Conservation (phyloP, 1,140 invertebrate species). For the Drosophila pandora region DNA sequence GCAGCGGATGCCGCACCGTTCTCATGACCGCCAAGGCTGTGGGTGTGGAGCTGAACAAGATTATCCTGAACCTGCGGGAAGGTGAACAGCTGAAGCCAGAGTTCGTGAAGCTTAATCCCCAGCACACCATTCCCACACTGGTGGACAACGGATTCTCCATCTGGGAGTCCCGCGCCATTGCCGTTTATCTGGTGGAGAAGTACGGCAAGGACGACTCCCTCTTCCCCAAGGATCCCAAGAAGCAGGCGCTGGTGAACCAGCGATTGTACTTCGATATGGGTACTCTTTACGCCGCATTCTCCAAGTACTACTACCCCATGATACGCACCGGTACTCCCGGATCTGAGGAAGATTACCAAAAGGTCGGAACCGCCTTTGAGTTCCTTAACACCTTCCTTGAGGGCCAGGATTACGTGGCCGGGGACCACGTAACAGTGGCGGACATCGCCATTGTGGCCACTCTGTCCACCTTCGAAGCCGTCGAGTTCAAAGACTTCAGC, state of each 20-base stretch:
- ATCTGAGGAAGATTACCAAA: conserved; percentile 87
- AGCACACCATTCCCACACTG: conserved; percentile 75
- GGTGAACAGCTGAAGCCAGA: conserved; percentile 88
- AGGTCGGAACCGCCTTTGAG: conserved; percentile 86
- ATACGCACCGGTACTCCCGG: conserved; percentile 85
- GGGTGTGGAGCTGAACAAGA: conserved; percentile 83
- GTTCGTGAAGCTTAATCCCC: conserved; percentile 83
- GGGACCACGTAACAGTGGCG: conserved; percentile 89
- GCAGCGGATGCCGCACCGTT: conserved; percentile 83
- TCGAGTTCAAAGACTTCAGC: conserved; percentile 86
- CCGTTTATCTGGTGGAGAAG: conserved; percentile 62
- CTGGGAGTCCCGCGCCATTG: conserved; percentile 73
- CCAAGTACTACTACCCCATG: conserved; percentile 87
- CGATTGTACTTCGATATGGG: conserved; percentile 86
- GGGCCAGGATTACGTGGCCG: conserved; percentile 87
- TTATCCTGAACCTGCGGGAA: conserved; percentile 85
- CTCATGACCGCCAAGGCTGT: conserved; percentile 83
- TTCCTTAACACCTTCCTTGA: conserved; percentile 88
- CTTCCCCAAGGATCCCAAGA: conserved; percentile 85
- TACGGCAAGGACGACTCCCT: conserved; percentile 84
- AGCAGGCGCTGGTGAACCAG: conserved; percentile 85
- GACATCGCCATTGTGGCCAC: conserved; percentile 87
- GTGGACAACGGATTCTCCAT: conserved; percentile 59
- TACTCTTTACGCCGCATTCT: conserved; percentile 79
- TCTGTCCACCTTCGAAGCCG: conserved; percentile 87